Percentiles rank a stretch among this genome's conserved stretches.
Conservation (phyloP, 2,888 invertebrate species). For the Drosophila subquinaria region DNA sequence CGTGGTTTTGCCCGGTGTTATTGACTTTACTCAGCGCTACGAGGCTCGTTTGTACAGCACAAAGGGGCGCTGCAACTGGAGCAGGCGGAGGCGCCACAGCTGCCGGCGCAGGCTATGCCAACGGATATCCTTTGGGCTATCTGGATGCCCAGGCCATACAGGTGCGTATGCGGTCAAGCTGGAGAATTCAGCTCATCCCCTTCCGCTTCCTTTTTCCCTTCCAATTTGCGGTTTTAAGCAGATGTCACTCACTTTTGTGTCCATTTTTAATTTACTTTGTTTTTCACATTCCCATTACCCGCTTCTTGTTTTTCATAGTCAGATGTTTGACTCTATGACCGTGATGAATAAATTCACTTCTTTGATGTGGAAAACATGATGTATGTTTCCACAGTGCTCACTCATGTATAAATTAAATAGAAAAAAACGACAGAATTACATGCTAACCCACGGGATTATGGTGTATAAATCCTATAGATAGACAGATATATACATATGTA, state of each 20-base stretch:
- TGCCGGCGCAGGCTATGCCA: conserved; percentile 54
- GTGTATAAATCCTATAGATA: too few relatives aligned
- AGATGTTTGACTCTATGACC: conserved; percentile 2
- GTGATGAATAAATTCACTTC: conserved; percentile 22
- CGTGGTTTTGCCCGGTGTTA: conserved; percentile 85
- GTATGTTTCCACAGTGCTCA: conserved; percentile 3
- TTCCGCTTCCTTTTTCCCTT: not conserved
- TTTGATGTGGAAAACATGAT: conserved; percentile 35
- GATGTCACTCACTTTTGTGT: conserved; percentile 51
- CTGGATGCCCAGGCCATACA: conserved; percentile 81
- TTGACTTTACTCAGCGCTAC: conserved; percentile 84
- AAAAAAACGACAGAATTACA: not conserved
- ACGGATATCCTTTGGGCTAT: conserved; percentile 82
- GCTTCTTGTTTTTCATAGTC: conserved; percentile 24
- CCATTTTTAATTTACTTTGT: conserved; percentile 11
- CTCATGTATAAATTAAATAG: not conserved
- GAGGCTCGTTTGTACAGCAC: conserved; percentile 84
- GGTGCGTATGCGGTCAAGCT: conserved; percentile 73
- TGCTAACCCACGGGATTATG: not conserved
- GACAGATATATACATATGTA: too few relatives aligned
- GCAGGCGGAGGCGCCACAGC: conserved; percentile 24
- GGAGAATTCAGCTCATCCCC: not conserved
- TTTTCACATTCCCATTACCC: conserved; percentile 45
- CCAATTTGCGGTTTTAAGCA: conserved; percentile 40
- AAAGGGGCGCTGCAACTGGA: conserved; percentile 68